Base-by-base conservation (phyloP, 2,797 vertebrate species). In the Chloroceryle amazona region DNA sequence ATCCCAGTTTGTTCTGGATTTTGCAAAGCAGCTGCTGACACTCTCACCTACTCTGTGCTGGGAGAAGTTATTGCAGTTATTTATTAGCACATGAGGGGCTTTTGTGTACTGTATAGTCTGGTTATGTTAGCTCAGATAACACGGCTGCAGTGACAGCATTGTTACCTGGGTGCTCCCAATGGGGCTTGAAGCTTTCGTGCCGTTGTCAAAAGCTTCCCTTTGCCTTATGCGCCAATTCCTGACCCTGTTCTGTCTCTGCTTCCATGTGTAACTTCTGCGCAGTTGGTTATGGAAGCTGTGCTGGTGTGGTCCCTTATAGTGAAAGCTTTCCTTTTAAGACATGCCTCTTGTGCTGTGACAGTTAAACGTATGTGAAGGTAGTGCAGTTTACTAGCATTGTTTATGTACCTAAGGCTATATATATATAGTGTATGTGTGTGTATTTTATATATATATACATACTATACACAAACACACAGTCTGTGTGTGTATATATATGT, bases 151-250 rank as follows among this genome's bases (percentile, higher is more conserved):
- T 17, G 37, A 57, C 0, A 3, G 18, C 23, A 3, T 1, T 67
- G 29, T 17, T 18, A 26, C 0, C 0, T 13, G 29, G 8, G 18
- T 46, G 73, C 37, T 41, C 19, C 1, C 1, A 61, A 9, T 4
- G 13, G 49, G 18, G 26, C 9, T 0, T 13, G 46, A n/a, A 3
- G 4, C 13, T 71, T 16, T 52, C 13, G 7, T 47, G 46, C 52
- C 1, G 2, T n/a, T 73, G 58, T 25, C 11, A 54, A 29, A 49
- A 87, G 33, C 42, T 52, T 81, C 26, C 26, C 15, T 67, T 80
- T 29, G 9, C 26, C 11, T 87, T n/a, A 10, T 0, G 1, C 20
- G 28, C 29, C 2, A 5, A 3, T 44, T 68, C 7, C 10, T 37
- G 33, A 19, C 4, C 11, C 39, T 33, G 47, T 41, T 55, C 23